phyloP scores from a whole-genome alignment of 2,797 vertebrate species.

The Pelochelys cantorii region DNA sequence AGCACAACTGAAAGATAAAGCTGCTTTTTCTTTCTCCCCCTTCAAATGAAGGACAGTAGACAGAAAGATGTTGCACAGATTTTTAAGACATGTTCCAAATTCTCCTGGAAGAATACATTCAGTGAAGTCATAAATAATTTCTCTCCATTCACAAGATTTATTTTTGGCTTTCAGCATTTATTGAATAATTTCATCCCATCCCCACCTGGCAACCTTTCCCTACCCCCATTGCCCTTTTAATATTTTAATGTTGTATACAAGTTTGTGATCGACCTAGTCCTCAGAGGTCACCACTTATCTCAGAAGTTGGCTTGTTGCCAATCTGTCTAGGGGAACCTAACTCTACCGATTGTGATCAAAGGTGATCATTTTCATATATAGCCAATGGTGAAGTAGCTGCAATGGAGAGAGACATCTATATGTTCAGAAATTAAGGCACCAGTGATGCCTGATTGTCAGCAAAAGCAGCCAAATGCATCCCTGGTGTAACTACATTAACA shows the following conservation, averaged over 20 bases:
- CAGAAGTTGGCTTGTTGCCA: constrained; percentile 57
- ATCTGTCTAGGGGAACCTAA: constrained; percentile 40
- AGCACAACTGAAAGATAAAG: constrained; percentile 13
- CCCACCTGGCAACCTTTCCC: constrained; percentile 40
- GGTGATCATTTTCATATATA: constrained; percentile 43
- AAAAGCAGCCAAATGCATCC: constrained; percentile 2
- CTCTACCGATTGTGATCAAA: constrained; percentile 45
- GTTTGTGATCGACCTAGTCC: constrained; percentile 52
- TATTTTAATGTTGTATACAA: constrained; percentile 63
- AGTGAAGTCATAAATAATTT: constrained; percentile 26
- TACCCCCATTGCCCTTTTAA: background rate
- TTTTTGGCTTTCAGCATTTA: constrained; percentile 41
- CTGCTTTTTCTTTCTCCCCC: background rate
- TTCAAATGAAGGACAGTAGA: background rate
- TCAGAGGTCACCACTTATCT: constrained; percentile 69
- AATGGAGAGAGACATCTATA: constrained; percentile 14
- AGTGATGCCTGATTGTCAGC: background rate
- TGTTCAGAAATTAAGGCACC: background rate
- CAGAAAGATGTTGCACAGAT: background rate
- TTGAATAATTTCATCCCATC: constrained; percentile 36
- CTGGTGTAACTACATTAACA: background rate
- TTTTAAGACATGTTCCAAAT: background rate
- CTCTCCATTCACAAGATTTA: background rate
- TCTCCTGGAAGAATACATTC: constrained; percentile 27
- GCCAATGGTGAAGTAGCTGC: background rate